Conservation (phyloP, 2,113 vertebrate species). For the Oceanites oceanicus region DNA sequence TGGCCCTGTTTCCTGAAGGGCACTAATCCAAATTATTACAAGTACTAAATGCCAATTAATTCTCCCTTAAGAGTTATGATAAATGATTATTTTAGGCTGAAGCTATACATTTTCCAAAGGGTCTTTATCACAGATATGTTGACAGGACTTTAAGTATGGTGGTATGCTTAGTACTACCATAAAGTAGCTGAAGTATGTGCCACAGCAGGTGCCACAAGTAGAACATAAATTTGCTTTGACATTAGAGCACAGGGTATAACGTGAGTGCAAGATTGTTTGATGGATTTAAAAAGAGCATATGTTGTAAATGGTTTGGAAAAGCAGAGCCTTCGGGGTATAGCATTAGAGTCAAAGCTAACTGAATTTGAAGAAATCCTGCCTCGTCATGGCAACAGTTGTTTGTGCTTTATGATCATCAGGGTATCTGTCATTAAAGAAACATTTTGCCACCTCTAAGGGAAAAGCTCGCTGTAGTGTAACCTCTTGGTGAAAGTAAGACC, state of each 20-base stretch:
- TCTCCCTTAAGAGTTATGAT: slow-evolving; percentile 5
- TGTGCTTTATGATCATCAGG: neutral
- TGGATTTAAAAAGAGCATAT: neutral
- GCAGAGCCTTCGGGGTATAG: neutral
- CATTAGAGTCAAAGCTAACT: neutral
- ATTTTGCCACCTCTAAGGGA: neutral
- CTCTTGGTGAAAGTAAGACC: neutral
- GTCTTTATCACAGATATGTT: slow-evolving; percentile 45
- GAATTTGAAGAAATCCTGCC: neutral
- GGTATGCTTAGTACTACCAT: slow-evolving; percentile 23
- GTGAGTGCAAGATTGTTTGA: neutral
- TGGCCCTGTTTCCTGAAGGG: neutral
- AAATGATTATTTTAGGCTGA: slow-evolving; percentile 24
- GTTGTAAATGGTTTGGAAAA: neutral
- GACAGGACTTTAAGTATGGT: slow-evolving; percentile 23
- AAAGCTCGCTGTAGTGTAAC: neutral
- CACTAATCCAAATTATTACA: neutral
- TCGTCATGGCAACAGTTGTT: neutral
- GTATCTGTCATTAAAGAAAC: neutral
- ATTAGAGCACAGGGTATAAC: neutral
- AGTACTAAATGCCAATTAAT: slow-evolving; percentile 26
- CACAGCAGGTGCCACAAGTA: slow-evolving; percentile 29
- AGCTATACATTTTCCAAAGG: slow-evolving; percentile 46
- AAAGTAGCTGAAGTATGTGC: slow-evolving; percentile 48
- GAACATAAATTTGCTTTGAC: slow-evolving; percentile 34